phyloP scores from a whole-genome alignment of 2,797 vertebrate species.

The Acanthis flammea region DNA sequence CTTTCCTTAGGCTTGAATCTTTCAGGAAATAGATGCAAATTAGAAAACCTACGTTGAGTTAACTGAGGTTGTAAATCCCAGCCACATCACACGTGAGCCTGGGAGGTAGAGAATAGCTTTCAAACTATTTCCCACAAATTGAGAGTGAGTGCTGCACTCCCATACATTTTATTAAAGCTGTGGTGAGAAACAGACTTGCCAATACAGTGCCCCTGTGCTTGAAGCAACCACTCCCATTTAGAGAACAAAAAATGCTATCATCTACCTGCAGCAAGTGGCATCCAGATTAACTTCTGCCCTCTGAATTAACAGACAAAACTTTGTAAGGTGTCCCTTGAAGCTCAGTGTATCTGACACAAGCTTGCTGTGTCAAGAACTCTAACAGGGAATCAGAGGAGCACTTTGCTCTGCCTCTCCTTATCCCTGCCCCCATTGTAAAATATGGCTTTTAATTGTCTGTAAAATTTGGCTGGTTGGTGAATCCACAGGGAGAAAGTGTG shows the following conservation, averaged over 20 bases:
- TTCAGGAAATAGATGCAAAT: constrained; percentile 67
- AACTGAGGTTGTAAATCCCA: constrained; percentile 43
- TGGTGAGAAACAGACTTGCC: neutral
- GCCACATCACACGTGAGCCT: neutral
- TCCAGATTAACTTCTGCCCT: neutral
- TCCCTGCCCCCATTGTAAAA: accelerated
- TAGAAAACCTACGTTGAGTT: constrained; percentile 26
- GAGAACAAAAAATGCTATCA: neutral
- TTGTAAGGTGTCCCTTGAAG: neutral
- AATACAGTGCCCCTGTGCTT: neutral
- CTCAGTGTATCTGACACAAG: neutral
- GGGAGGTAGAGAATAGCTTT: constrained; percentile 24
- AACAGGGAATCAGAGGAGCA: neutral
- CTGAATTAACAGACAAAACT: neutral
- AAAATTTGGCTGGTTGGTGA: neutral
- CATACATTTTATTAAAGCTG: constrained; percentile 23
- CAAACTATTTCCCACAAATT: constrained; percentile 40
- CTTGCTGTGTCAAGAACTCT: neutral
- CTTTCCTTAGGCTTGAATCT: constrained; percentile 62
- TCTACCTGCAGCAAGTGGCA: neutral
- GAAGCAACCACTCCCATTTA: neutral
- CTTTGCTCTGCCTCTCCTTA: neutral
- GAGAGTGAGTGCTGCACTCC: neutral
- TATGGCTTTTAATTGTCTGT: neutral
- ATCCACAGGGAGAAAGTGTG: neutral